Conservation (phyloP, 2,888 invertebrate genomes). For the Herminia tarsipennalis region DNA sequence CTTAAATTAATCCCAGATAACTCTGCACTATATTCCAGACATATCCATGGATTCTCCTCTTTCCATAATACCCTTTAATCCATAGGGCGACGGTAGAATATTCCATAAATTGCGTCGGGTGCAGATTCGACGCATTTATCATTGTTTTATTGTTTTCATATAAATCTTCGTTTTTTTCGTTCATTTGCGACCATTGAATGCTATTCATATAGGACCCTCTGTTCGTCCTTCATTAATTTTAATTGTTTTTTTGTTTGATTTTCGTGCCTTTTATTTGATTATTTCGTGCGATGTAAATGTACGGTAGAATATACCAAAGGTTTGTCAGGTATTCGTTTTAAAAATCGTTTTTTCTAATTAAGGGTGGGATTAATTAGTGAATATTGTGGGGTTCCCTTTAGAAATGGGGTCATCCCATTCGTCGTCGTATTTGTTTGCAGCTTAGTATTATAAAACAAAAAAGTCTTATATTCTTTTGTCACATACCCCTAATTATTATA, state of each 20-base stretch:
- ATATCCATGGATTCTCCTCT: too few relatives aligned
- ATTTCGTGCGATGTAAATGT: background rate
- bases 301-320: background rate
- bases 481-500: too few relatives aligned
- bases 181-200: constrained; percentile 31
- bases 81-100: constrained; percentile 40
- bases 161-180: constrained; percentile 47
- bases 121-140: constrained; percentile 54
- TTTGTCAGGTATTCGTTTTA: too few relatives aligned
- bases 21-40: too few relatives aligned
- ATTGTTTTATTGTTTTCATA: constrained; percentile 62
- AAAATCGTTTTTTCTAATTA: too few relatives aligned
- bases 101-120: constrained; percentile 58
- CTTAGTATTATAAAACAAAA: too few relatives aligned
- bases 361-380: too few relatives aligned
- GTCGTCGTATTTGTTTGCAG: too few relatives aligned
- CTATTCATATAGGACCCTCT: constrained; percentile 17
- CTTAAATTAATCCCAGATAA: too few relatives aligned
- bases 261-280: constrained; percentile 1
- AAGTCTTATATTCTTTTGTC: too few relatives aligned
- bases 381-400: too few relatives aligned
- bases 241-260: constrained; percentile 36
- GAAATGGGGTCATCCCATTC: too few relatives aligned
- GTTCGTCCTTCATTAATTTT: constrained; percentile 40
- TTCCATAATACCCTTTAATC: constrained; percentile 41